Base-by-base conservation (phyloP, 2,888 invertebrate species). In the Drepana falcataria region DNA sequence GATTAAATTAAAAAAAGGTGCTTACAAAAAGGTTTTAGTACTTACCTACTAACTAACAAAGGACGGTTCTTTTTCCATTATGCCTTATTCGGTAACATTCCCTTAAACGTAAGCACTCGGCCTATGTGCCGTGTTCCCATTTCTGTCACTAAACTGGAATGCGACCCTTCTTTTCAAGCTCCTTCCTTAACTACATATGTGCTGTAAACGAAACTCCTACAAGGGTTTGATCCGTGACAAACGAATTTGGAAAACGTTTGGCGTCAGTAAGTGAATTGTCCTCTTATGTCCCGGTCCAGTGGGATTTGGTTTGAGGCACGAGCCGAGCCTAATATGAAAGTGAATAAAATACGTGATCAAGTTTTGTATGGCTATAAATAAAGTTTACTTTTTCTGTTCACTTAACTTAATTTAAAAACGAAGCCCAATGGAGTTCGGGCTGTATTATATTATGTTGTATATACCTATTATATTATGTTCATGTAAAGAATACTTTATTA, bases 121-220 rank as follows among this genome's bases (percentile, higher is more conserved):
- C 63, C 64, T 55, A 59, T 61, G 66, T 66, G 71, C 71, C 69
- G 60, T 66, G 68, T 63, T 64, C 65, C 66, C 63, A 54, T 67
- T 72, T 67, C 71, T 61, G 68, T 67, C 61, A 58, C 44, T 44
- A 44, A 44, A 9, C 9, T 44, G 44, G 44, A 44, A 44, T 44
- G 44, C 9, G 44, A 44, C 44, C 44, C 9, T 44, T 44, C 44
- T 44, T 9, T 44, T 44, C 44, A 44, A 44, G 44, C 44, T 44
- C 44, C 44, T 44, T 44, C 44, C 44, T 44, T 44, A 44, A 44
- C 9, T 44, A 44, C 44, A 9, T 44, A 9, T 9, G 44, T 44
- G 44, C 9, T 44, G 44, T 44, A 44, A 6, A 44, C 9, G 44
- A 44, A 44, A 44, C 44, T 9, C 44, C 9, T 44, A 44, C 9